Evolutionary conservation across 2,113 vertebrate genomes (phyloP).

Genomic region (Acrocephalus kingi): DNA sequence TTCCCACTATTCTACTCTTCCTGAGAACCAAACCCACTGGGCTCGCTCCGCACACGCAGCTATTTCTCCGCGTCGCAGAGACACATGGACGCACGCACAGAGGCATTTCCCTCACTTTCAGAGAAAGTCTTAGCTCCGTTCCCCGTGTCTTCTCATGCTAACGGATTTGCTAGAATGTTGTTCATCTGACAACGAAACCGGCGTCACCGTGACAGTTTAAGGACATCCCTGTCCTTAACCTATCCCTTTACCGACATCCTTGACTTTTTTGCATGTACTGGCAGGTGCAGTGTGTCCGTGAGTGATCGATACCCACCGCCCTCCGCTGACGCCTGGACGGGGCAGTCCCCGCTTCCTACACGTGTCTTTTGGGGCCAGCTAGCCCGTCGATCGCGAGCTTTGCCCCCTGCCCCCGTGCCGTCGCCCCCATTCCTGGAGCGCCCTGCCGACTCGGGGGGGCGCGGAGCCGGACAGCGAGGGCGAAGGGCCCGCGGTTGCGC

Average conservation of each 20-base stretch:
- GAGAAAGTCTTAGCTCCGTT: background rate
- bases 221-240: background rate
- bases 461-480: background rate
- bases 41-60: accelerated
- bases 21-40: background rate
- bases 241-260: background rate
- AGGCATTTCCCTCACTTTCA: no score
- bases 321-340: background rate
- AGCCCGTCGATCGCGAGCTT: background rate
- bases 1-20: background rate
- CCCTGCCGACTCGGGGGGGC: background rate
- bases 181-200: background rate
- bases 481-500: background rate
- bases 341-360: background rate
- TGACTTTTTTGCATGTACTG: accelerated
- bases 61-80: background rate
- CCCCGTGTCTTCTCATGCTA: background rate
- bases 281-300: background rate
- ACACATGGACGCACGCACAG: accelerated
- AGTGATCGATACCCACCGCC: background rate
- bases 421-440: background rate
- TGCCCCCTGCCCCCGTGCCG: no score
- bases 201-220: background rate
- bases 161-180: no score
- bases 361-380: background rate